Conservation (phyloP, 1,140 invertebrate genomes). For the Proctacanthus coquilletti region DNA sequence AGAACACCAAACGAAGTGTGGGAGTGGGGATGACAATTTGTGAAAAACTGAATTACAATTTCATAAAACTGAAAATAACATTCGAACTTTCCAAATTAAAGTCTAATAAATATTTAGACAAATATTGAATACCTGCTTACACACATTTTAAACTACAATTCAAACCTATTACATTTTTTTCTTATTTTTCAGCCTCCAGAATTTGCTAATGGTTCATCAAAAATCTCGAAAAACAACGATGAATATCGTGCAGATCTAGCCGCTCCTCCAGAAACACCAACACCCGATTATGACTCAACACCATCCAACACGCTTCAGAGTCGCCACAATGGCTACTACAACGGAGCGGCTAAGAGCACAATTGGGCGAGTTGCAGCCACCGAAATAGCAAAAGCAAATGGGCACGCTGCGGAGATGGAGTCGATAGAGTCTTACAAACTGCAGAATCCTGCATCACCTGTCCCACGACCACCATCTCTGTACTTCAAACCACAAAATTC, state of each 20-base stretch:
- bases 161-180: not conserved
- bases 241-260: slow-evolving; percentile 9
- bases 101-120: too few species aligned
- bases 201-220: slow-evolving; percentile 18
- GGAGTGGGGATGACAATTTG: too few species aligned
- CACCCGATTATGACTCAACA: slow-evolving; percentile 41
- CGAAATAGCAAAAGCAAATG: slow-evolving; percentile 25
- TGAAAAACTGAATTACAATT: too few species aligned
- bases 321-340: slow-evolving; percentile 10
- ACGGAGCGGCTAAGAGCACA: slow-evolving; percentile 11
- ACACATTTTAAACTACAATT: too few species aligned
- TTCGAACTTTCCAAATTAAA: too few species aligned
- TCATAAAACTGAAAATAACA: too few species aligned
- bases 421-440: slow-evolving; percentile 54
- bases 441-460: slow-evolving; percentile 39
- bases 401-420: slow-evolving; percentile 47
- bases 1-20: too few species aligned
- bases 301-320: not conserved
- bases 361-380: slow-evolving; percentile 11
- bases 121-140: not conserved
- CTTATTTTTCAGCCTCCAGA: slow-evolving; percentile 26
- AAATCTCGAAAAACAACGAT: not conserved
- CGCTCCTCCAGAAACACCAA: slow-evolving; percentile 34
- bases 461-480: slow-evolving; percentile 46
- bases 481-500: slow-evolving; percentile 42